These are phyloP conservation scores for Alaudala cheleensis DNA, from an alignment of 2,113 vertebrate species.

Conservation along the genomic window DNA sequence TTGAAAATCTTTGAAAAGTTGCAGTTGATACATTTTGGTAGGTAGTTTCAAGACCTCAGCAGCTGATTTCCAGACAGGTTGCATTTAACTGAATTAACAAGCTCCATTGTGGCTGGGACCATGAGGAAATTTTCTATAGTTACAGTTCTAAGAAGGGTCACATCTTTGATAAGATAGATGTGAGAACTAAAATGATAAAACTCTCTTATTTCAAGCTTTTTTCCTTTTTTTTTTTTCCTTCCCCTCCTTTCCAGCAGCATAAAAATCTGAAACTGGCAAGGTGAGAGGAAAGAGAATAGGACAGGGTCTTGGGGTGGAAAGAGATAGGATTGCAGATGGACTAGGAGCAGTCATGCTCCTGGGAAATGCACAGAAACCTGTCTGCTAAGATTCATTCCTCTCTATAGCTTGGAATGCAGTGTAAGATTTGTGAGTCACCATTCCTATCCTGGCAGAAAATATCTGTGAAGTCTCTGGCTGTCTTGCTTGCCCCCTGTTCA, in stretches of 20 bases:
- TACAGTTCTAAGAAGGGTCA: neutral
- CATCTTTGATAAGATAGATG: neutral
- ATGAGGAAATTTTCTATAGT: neutral
- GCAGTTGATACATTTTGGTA: neutral
- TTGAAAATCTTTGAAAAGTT: neutral
- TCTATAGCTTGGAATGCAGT: conserved; percentile 26
- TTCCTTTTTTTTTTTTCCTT: fast-evolving
- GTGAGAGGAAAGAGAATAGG: conserved; percentile 54
- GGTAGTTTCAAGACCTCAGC: neutral
- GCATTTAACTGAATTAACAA: neutral
- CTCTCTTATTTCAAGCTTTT: neutral
- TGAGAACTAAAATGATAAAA: neutral
- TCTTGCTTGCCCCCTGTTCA: conserved; percentile 13
- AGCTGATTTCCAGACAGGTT: neutral
- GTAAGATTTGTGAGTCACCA: conserved; percentile 59
- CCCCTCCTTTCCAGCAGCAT: neutral
- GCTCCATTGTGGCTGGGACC: neutral
- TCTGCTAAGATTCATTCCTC: conserved; percentile 58
- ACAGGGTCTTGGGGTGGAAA: conserved; percentile 22
- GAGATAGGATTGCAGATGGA: conserved; percentile 52
- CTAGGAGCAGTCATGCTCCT: conserved; percentile 11
- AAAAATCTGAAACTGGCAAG: neutral
- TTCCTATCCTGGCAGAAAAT: conserved; percentile 48
- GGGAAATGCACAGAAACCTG: conserved; percentile 46
- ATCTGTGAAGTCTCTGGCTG: conserved; percentile 60